Evolutionary conservation across 2,797 vertebrate genomes (phyloP).

Genomic region (Fistularia tabacaria): DNA sequence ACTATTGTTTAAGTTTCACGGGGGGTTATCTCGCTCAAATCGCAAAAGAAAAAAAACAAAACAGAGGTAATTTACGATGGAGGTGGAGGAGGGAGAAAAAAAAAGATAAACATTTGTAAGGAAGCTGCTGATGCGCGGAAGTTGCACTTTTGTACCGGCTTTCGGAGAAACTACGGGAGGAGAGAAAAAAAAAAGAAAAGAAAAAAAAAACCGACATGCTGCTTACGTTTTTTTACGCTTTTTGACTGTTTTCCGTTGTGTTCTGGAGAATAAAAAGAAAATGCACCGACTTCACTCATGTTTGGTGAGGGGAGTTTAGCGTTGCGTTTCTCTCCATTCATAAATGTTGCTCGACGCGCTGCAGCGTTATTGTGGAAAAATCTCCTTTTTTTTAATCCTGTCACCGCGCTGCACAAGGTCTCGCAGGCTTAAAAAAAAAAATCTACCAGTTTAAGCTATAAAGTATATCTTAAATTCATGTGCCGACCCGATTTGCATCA

Average conservation of each 20-base stretch:
- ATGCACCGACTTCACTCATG: not conserved
- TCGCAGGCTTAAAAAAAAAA: too few species aligned
- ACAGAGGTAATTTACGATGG: slow-evolving; percentile 6
- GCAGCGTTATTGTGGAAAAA: slow-evolving; percentile 24
- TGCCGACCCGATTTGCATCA: not conserved
- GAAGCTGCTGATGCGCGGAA: not conserved
- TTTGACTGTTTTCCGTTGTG: not conserved
- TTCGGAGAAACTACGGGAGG: slow-evolving; percentile 12
- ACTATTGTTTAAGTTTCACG: slow-evolving; percentile 50
- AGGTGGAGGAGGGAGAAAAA: not conserved
- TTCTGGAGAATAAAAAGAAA: slow-evolving; percentile 9
- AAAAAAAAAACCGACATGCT: slow-evolving; percentile 16
- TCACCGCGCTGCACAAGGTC: not conserved
- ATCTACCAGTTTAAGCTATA: too few species aligned
- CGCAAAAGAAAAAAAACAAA: slow-evolving; percentile 4
- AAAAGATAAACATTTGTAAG: not conserved
- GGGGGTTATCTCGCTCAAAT: slow-evolving; percentile 24
- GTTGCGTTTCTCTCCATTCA: slow-evolving; percentile 59
- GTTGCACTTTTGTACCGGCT: slow-evolving; percentile 32
- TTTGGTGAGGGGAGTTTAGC: slow-evolving; percentile 20
- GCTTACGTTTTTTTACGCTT: slow-evolving; percentile 1
- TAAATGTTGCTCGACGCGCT: slow-evolving; percentile 46
- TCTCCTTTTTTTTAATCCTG: not conserved
- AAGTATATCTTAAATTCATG: too few species aligned
- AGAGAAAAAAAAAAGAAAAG: too few species aligned